Evolutionary conservation across 2,113 vertebrate species (phyloP).

Genomic region (Colaptes auratus): DNA sequence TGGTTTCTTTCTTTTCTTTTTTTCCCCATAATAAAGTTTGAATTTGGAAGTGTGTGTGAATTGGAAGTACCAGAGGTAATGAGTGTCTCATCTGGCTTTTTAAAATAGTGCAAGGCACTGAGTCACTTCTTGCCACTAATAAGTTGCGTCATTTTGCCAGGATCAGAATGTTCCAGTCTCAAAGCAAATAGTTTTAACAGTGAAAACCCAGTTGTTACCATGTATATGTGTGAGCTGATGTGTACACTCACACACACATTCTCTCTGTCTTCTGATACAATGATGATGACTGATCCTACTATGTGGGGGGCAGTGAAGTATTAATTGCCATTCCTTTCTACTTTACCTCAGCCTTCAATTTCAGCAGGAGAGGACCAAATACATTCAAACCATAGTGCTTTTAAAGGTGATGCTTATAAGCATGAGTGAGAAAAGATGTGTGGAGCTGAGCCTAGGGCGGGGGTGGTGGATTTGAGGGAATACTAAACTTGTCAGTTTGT

Average conservation of each 20-base stretch:
- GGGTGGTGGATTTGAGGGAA: neutral
- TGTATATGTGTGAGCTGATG: neutral
- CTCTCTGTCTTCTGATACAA: neutral
- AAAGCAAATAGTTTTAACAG: constrained; percentile 47
- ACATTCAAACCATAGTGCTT: neutral
- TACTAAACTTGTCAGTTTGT: neutral
- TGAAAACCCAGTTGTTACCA: constrained; percentile 19
- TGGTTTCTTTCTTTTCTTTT: neutral
- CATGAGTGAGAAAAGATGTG: neutral
- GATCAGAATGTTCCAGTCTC: constrained; percentile 64
- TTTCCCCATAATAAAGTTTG: constrained; percentile 51
- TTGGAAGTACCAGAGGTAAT: constrained; percentile 44
- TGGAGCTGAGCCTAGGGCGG: neutral
- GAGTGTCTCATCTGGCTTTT: constrained; percentile 23
- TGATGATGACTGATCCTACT: neutral
- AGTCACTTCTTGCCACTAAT: constrained; percentile 58
- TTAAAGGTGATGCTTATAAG: neutral
- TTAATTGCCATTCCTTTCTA: neutral
- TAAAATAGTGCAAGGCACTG: constrained; percentile 59
- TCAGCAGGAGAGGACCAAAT: neutral
- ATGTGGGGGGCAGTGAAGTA: neutral
- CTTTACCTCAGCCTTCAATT: neutral
- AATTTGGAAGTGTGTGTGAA: neutral
- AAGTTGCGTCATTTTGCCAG: constrained; percentile 54
- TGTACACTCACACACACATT: no score